These are phyloP conservation scores for Muntiacus reevesi DNA, from an alignment of 2,113 vertebrate species.

Conservation along the genomic window DNA sequence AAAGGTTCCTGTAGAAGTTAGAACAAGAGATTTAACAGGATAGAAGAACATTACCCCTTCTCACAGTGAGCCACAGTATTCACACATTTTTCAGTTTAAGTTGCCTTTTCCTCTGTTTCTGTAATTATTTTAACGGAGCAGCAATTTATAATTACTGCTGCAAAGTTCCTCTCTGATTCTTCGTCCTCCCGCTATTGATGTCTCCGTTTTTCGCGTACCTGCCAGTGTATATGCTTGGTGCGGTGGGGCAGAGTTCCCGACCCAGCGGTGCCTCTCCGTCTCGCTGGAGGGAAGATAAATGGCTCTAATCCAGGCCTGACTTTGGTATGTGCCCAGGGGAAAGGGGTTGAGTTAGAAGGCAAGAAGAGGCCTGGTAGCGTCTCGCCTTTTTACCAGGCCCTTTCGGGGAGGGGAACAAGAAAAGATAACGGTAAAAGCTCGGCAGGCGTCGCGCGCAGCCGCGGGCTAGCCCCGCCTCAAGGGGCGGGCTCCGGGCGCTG, in stretches of 20 bases:
- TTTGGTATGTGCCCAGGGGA: neutral
- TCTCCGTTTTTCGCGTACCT: neutral
- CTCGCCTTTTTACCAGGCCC: rapidly evolving
- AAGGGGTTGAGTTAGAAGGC: neutral
- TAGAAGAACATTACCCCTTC: neutral
- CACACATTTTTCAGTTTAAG: neutral
- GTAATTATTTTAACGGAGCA: neutral
- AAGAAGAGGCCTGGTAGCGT: neutral
- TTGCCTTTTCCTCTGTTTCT: neutral
- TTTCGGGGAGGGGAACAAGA: rapidly evolving
- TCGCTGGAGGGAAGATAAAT: neutral
- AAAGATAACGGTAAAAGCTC: neutral
- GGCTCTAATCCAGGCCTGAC: neutral
- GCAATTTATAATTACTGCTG: neutral
- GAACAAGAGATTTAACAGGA: neutral
- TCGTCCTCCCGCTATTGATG: neutral
- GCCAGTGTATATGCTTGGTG: too few relatives aligned
- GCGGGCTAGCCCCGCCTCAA: neutral
- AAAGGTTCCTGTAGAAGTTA: neutral
- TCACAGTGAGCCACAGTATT: neutral
- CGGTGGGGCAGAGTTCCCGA: neutral
- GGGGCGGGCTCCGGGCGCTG: neutral
- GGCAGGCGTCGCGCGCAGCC: rapidly evolving
- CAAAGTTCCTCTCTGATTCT: neutral
- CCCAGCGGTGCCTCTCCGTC: neutral